These are phyloP conservation scores for Chamaea fasciata DNA, from an alignment of 2,113 vertebrate species.

Conservation along the genomic window DNA sequence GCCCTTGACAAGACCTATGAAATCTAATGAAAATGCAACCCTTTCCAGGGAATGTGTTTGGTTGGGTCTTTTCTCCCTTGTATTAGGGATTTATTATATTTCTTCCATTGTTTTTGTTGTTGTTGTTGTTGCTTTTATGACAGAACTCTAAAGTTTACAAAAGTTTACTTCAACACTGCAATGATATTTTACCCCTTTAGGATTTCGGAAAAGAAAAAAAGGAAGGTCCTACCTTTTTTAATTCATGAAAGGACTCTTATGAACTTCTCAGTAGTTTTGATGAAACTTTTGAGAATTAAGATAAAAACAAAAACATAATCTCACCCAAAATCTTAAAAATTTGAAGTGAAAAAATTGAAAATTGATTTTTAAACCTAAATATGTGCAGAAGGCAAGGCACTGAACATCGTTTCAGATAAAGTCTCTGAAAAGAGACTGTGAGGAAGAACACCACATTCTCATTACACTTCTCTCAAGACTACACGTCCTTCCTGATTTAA, in stretches of 20 bases:
- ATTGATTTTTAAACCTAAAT: neutral
- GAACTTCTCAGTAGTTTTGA: neutral
- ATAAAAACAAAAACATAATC: neutral
- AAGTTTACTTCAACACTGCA: neutral
- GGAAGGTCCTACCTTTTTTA: neutral
- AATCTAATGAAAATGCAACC: neutral
- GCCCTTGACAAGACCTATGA: neutral
- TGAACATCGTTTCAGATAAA: neutral
- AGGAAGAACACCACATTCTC: neutral
- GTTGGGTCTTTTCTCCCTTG: neutral
- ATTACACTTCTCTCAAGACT: neutral
- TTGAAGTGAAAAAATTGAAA: neutral
- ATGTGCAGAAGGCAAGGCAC: neutral
- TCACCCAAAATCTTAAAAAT: neutral
- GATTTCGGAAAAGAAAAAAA: neutral
- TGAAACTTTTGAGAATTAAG: neutral
- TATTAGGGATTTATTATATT: neutral
- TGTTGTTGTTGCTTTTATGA: neutral
- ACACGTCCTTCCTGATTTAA: rapidly evolving
- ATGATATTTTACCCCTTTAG: neutral
- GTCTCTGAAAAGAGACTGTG: neutral
- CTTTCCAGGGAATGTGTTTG: neutral
- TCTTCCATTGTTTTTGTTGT: neutral
- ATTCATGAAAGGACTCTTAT: neutral
- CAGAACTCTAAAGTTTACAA: neutral